Conservation (phyloP, 2,888 invertebrate species). For the Pimpla rufipes region DNA sequence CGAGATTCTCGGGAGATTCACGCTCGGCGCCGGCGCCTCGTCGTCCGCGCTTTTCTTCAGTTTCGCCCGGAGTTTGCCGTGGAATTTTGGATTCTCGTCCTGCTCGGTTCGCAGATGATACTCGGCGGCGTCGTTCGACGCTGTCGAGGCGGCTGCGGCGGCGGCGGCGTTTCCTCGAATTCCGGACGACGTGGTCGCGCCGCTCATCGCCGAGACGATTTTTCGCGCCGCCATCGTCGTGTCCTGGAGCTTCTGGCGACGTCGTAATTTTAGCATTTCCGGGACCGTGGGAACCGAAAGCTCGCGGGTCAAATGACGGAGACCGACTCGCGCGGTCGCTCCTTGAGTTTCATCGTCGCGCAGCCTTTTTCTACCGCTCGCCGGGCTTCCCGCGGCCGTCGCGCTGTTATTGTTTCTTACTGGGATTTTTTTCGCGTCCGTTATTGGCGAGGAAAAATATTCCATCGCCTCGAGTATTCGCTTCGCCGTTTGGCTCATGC, state of each 20-base stretch:
- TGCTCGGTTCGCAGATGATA: slow-evolving; percentile 81
- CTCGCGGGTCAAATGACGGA: slow-evolving; percentile 85
- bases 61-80: slow-evolving; percentile 85
- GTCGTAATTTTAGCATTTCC: slow-evolving; percentile 88
- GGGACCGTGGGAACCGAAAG: slow-evolving; percentile 89
- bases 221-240: slow-evolving; percentile 88
- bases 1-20: slow-evolving; percentile 87
- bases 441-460: slow-evolving; percentile 92
- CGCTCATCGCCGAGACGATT: slow-evolving; percentile 86
- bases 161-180: neutral
- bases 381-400: slow-evolving; percentile 73
- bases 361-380: slow-evolving; percentile 72
- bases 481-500: slow-evolving; percentile 91
- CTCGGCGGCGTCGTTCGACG: slow-evolving; percentile 69
- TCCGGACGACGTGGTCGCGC: slow-evolving; percentile 40
- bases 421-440: slow-evolving; percentile 93
- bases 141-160: slow-evolving; percentile 27
- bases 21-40: slow-evolving; percentile 84
- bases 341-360: slow-evolving; percentile 74
- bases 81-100: slow-evolving; percentile 81
- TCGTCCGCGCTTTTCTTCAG: slow-evolving; percentile 79
- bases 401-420: slow-evolving; percentile 76
- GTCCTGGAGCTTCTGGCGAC: slow-evolving; percentile 87
- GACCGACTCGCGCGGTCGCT: slow-evolving; percentile 77
- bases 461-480: slow-evolving; percentile 93